Evolutionary conservation across 2,113 vertebrate genomes (phyloP).

Genomic region (Serilophus lunatus): DNA sequence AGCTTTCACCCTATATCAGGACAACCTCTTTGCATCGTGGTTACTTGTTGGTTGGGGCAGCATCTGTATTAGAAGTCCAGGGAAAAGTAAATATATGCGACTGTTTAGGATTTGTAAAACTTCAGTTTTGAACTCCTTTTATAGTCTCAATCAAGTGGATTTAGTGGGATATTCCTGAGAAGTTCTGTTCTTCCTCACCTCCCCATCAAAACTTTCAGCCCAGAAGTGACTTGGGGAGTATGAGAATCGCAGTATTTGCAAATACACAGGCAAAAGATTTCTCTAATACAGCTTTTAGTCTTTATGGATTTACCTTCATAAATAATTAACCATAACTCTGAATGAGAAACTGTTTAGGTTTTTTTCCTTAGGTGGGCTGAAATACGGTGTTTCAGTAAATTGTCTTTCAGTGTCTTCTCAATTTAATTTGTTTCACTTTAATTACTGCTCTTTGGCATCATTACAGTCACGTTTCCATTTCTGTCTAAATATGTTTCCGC

Average conservation of each 20-base stretch:
- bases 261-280: neutral
- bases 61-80: neutral
- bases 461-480: neutral
- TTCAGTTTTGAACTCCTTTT: neutral
- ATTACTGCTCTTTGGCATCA: constrained; percentile 12
- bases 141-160: neutral
- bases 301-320: neutral
- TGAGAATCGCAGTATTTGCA: neutral
- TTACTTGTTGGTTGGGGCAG: neutral
- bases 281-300: neutral
- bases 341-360: neutral
- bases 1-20: neutral
- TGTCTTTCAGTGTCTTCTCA: neutral
- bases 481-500: neutral
- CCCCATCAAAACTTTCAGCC: neutral
- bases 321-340: constrained; percentile 2
- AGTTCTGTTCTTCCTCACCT: neutral
- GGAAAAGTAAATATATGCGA: neutral
- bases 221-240: neutral
- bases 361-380: neutral
- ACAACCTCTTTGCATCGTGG: neutral
- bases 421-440: constrained; percentile 3
- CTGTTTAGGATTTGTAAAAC: neutral
- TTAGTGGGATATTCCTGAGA: neutral
- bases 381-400: neutral